Base-by-base conservation (phyloP, 1,140 invertebrate species). In the Metopolophium dirhodum region DNA sequence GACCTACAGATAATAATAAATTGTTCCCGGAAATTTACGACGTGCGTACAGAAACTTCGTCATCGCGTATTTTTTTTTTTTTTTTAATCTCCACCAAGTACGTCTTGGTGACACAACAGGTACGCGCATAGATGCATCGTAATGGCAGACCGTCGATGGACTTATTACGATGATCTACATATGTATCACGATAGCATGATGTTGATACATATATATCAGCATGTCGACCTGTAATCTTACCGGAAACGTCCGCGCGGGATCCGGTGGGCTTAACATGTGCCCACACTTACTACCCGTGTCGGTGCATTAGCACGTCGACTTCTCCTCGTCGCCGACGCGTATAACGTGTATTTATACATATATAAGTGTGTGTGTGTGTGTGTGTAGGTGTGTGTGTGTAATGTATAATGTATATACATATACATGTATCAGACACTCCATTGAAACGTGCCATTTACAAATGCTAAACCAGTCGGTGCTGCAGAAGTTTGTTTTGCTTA, bases 401-500 rank as follows among this genome's bases (percentile, higher is more conserved):
- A 82, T 82, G 30, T 82, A 54, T 18, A 54, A 18, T 51, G 1
- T 54, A 26, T 26, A 26, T 57, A 35, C 18, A 26, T 26, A 26
- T 57, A 35, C 18, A 83, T 26, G 37, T 90, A 90, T 90, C 45
- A 68, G 57, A 90, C 89, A 77, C 89, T 90, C 88, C 37, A 90
- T 90, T 90, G 89, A 61, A 90, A 90, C 89, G 89, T 90, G 51
- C 89, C 89, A 68, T 90, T 90, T 90, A 90, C 89, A 49, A 91
- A 91, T 82, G 54, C 90, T 61, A 82, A 91, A 91, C 41, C 68
- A 77, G 90, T 77, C 61, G 61, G 90, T 20, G 61, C 61, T 77
- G 30, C 37, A 91, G 37, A 91, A 91, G 90, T 91, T 91, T 91
- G 90, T 91, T 91, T 91, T 82, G 61, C 90, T 91, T 91, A 91